These are phyloP conservation scores for Amphimedon queenslandica DNA, from an alignment of 37 sponge, comb jelly and placozoan genomes.

Conservation along the genomic window DNA sequence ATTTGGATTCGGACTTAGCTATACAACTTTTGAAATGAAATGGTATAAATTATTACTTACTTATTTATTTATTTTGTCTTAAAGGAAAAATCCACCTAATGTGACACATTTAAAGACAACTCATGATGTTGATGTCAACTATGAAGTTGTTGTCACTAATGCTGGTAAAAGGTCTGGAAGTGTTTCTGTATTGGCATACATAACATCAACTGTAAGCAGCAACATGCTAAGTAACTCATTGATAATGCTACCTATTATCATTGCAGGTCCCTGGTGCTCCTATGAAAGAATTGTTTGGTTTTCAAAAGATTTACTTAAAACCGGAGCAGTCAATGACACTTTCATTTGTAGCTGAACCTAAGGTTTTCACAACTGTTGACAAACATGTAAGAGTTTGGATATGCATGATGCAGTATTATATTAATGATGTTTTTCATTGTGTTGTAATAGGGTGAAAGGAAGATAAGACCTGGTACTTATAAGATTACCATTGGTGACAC, in stretches of 20 bases:
- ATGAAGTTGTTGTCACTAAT: constrained; percentile 70
- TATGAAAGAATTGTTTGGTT: constrained; percentile 66
- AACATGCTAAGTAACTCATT: too few relatives aligned
- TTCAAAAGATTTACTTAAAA: constrained; percentile 53
- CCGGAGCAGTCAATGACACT: constrained; percentile 37
- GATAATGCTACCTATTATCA: too few relatives aligned
- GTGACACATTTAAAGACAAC: too few relatives aligned
- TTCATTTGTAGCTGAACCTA: constrained; percentile 50
- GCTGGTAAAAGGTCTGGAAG: constrained; percentile 50
- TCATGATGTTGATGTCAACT: constrained; percentile 22
- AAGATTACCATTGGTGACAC: too few relatives aligned
- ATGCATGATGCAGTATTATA: too few relatives aligned
- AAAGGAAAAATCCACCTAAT: background rate
- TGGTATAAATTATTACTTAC: constrained; percentile 28
- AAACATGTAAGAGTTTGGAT: constrained; percentile 44
- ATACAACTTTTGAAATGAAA: constrained; percentile 51
- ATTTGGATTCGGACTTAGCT: constrained; percentile 78
- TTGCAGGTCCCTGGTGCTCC: constrained; percentile 61
- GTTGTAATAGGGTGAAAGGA: too few relatives aligned
- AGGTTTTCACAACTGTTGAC: constrained; percentile 36
- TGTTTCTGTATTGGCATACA: constrained; percentile 51
- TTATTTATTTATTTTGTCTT: background rate
- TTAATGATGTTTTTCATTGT: too few relatives aligned
- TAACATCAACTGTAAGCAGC: constrained; percentile 47
- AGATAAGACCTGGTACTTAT: too few relatives aligned